These are phyloP conservation scores for Notodonta dromedarius DNA, from an alignment of 2,888 invertebrate species.

Conservation along the genomic window DNA sequence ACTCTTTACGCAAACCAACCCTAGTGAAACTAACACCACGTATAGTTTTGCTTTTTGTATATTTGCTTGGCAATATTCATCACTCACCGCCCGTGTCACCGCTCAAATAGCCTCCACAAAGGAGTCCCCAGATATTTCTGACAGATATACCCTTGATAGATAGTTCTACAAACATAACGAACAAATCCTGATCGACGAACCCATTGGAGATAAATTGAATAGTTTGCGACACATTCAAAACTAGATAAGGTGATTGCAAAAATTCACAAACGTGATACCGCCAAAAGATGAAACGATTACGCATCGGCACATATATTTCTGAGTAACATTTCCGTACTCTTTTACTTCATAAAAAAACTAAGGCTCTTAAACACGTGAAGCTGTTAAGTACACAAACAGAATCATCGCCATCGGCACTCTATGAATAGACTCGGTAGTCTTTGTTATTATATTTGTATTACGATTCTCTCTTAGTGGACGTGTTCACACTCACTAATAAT, in stretches of 20 bases:
- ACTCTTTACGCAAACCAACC: slow-evolving; percentile 57
- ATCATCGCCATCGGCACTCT: slow-evolving; percentile 54
- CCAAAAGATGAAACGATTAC: slow-evolving; percentile 16
- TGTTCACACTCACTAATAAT: slow-evolving; percentile 81
- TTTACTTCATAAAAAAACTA: slow-evolving; percentile 38
- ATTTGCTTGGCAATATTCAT: slow-evolving; percentile 84
- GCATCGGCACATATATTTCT: slow-evolving; percentile 15
- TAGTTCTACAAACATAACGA: slow-evolving; percentile 68
- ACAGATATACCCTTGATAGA: slow-evolving; percentile 78
- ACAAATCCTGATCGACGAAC: slow-evolving; percentile 59
- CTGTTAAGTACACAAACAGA: slow-evolving; percentile 63
- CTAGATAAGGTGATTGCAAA: slow-evolving; percentile 10
- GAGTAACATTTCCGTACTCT: slow-evolving; percentile 24
- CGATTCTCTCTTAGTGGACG: slow-evolving; percentile 76
- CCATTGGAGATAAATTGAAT: slow-evolving; percentile 29
- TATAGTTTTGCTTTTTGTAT: slow-evolving; percentile 83
- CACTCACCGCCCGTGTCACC: slow-evolving; percentile 81
- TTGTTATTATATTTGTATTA: slow-evolving; percentile 80
- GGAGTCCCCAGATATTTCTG: slow-evolving; percentile 79
- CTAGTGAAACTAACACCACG: slow-evolving; percentile 79
- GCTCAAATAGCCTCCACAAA: slow-evolving; percentile 81
- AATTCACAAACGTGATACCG: slow-evolving; percentile 21
- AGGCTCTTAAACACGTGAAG: slow-evolving; percentile 54
- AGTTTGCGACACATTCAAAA: slow-evolving; percentile 26
- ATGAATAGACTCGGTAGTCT: slow-evolving; percentile 69